These are phyloP conservation scores for Teleopsis dalmanni DNA, from an alignment of 1,140 invertebrate species.

Conservation along the genomic window DNA sequence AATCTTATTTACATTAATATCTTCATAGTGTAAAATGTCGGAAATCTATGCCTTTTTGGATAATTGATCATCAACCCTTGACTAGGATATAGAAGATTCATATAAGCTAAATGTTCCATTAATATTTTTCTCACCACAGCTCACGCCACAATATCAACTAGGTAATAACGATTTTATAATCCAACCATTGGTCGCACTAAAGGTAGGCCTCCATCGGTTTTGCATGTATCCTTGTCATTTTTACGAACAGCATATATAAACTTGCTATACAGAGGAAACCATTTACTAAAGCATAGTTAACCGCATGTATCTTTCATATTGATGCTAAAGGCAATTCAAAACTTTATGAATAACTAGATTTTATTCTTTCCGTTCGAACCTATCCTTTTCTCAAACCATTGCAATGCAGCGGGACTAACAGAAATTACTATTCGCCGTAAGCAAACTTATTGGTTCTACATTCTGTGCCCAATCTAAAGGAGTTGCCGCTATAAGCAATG, in stretches of 20 bases:
- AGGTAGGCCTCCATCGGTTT: slow-evolving; percentile 52
- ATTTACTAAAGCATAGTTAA: slow-evolving; percentile 53
- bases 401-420: slow-evolving; percentile 47
- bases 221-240: slow-evolving; percentile 61
- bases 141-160: slow-evolving; percentile 54
- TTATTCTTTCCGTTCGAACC: slow-evolving; percentile 42
- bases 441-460: slow-evolving; percentile 67
- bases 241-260: slow-evolving; percentile 68
- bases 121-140: slow-evolving; percentile 52
- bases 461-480: slow-evolving; percentile 55
- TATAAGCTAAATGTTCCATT: slow-evolving; percentile 70
- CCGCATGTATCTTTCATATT: slow-evolving; percentile 52
- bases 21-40: slow-evolving; percentile 23
- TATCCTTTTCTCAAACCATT: slow-evolving; percentile 58
- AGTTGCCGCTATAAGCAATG: slow-evolving; percentile 58
- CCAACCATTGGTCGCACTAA: slow-evolving; percentile 53
- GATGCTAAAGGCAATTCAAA: slow-evolving; percentile 54
- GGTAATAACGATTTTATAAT: slow-evolving; percentile 47
- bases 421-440: slow-evolving; percentile 29
- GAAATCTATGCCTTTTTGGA: slow-evolving; percentile 17
- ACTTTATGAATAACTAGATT: slow-evolving; percentile 54
- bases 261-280: slow-evolving; percentile 54
- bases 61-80: slow-evolving; percentile 47
- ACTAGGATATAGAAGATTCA: slow-evolving; percentile 52
- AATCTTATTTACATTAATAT: too few relatives aligned